Base-by-base conservation (phyloP, 2,888 invertebrate genomes). In the Zaprionus lineosus region DNA sequence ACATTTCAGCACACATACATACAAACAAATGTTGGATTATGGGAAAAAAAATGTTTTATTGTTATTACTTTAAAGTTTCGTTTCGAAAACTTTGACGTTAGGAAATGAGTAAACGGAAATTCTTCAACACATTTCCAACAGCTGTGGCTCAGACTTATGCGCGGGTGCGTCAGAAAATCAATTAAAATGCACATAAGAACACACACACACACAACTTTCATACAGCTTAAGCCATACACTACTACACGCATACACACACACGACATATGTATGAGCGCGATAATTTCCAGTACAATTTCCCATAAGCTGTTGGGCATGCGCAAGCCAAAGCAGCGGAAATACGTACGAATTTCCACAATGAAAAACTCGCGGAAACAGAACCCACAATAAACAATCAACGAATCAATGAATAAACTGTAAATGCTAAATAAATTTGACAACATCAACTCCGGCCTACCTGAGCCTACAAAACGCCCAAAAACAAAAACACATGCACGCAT, bases 291-390 rank as follows among this genome's bases (percentile, higher is more conserved):
- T 29, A 60, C 58, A 43, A 74, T 65, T 75, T 74, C 57, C 84
- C 64, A 59, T 81, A 74, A 63, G 67, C 44, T 81, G 77, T 58
- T 73, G 51, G 55, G 83, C 84, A 78, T 84, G 75, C 82, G 67
- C 72, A 33, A 31, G 7, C 14, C 43, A 26, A n/a, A n/a, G 31
- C 12, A 37, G 41, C 69, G 60, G 74, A 68, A 74, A 71, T 64
- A 34, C 55, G 43, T 11, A 50, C 51, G 34, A 65, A 82, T 58
- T 78, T 60, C 84, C 84, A 84, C 68, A 78, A 61, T 59, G 60
- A 41, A 61, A 76, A 62, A 37, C 65, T 55, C 66, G 56, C 41
- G 46, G 51, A 53, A 70, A 69, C 47, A 41, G 39, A 81, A 61
- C 71, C 63, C 74, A 74, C 74, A 71, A 63, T 50, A 72, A 68